These are phyloP conservation scores for Cladorhizidae sp. DNA, from an alignment of 37 sponge, comb jelly and placozoan genomes.

Conservation along the genomic window DNA sequence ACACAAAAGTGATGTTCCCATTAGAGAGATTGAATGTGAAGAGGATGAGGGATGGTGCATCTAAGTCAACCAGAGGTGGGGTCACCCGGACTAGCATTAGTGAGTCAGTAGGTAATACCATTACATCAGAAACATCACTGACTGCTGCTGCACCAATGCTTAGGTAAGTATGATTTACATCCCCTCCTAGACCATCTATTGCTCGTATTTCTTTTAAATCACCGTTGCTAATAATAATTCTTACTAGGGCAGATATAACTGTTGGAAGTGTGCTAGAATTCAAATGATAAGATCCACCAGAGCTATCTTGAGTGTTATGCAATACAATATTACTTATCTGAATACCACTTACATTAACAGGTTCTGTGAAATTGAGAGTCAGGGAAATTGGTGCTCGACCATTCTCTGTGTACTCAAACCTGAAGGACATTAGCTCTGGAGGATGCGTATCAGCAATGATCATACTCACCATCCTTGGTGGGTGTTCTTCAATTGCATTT, in stretches of 20 bases:
- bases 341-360: constrained; percentile 61
- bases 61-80: constrained; percentile 54
- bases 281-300: constrained; percentile 28
- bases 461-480: constrained; percentile 22
- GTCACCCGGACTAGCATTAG: constrained; percentile 47
- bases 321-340: constrained; percentile 45
- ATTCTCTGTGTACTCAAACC: constrained; percentile 56
- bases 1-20: constrained; percentile 66
- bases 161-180: constrained; percentile 37
- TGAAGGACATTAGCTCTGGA: constrained; percentile 64
- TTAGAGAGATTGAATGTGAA: constrained; percentile 71
- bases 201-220: constrained; percentile 57
- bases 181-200: constrained; percentile 44
- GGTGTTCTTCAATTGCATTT: constrained; percentile 24
- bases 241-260: constrained; percentile 8
- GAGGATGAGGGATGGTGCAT: constrained; percentile 62
- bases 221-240: constrained; percentile 44
- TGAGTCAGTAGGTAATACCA: constrained; percentile 13
- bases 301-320: constrained; percentile 40
- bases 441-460: constrained; percentile 47
- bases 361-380: constrained; percentile 75
- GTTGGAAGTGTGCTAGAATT: constrained; percentile 29
- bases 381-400: constrained; percentile 64
- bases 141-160: constrained; percentile 38
- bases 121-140: constrained; percentile 60